phyloP scores from a whole-genome alignment of 2,888 invertebrate genomes.

The Acanthosoma haemorrhoidale region DNA sequence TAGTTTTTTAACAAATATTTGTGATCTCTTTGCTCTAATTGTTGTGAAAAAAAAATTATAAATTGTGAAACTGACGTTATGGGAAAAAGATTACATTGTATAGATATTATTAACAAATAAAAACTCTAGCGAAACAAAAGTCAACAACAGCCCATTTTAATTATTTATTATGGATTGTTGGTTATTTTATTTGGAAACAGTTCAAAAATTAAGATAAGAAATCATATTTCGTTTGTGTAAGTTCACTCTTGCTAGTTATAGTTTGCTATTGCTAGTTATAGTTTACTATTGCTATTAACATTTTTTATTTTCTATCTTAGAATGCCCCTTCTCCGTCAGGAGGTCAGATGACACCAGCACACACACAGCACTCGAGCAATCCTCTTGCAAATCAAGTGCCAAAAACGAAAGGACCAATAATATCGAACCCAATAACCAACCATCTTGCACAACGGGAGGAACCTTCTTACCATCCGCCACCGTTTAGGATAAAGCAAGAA shows the following conservation, averaged over 20 bases:
- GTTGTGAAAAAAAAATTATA: no score
- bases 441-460: conserved; percentile 24
- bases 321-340: conserved; percentile 16
- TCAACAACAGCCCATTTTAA: no score
- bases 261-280: not conserved
- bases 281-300: not conserved
- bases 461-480: conserved; percentile 12
- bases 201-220: no score
- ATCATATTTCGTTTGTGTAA: no score
- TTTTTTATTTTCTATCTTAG: not conserved
- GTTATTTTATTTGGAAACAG: no score
- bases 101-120: no score
- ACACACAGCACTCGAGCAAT: not conserved
- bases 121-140: no score
- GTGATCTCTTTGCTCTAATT: no score
- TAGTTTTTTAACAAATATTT: no score
- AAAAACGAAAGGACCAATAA: conserved; percentile 13
- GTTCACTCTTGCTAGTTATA: not conserved
- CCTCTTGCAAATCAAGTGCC: not conserved
- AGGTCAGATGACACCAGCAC: not conserved
- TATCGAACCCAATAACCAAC: not conserved
- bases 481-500: conserved; percentile 21
- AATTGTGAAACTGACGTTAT: no score
- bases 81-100: no score
- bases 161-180: no score